These are phyloP conservation scores for Aricia artaxerxes DNA, from an alignment of 2,888 invertebrate species.

Conservation along the genomic window DNA sequence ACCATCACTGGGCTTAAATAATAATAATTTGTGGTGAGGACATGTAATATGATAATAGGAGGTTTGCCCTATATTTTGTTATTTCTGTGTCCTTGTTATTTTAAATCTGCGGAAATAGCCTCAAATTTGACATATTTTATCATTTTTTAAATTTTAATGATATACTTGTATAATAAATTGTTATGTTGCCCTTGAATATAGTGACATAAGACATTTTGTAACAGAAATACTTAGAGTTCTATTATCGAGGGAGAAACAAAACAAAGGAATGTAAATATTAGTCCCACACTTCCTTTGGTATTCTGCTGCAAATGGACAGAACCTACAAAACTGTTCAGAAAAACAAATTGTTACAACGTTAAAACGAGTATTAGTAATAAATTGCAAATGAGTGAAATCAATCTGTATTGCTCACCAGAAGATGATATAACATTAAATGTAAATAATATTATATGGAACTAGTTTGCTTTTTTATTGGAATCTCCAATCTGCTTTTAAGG, in stretches of 20 bases:
- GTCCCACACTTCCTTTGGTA: neutral
- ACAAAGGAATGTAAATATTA: slow-evolving; percentile 22
- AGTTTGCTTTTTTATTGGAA: slow-evolving; percentile 8
- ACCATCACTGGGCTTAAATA: neutral
- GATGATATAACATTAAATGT: slow-evolving; percentile 24
- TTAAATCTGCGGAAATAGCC: neutral
- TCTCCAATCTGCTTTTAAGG: neutral
- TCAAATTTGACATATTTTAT: slow-evolving; percentile 1
- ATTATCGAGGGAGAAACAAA: slow-evolving; percentile 1
- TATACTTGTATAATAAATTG: neutral
- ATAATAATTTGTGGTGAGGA: neutral
- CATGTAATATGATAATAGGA: neutral
- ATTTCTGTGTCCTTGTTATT: slow-evolving; percentile 6
- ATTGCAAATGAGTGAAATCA: neutral
- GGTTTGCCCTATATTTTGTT: neutral
- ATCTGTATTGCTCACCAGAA: slow-evolving; percentile 23
- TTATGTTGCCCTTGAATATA: neutral
- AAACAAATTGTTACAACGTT: neutral
- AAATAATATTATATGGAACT: slow-evolving; percentile 25
- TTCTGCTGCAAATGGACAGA: slow-evolving; percentile 9
- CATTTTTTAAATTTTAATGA: neutral
- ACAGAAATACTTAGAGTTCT: slow-evolving; percentile 24
- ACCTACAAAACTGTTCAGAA: slow-evolving; percentile 9
- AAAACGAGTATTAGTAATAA: neutral
- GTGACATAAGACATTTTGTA: neutral